A percentile compares a stretch with the other conserved stretches of the same genome.
phyloP scores from a whole-genome alignment of 2,888 invertebrate genomes.

The Eulithis prunata region DNA sequence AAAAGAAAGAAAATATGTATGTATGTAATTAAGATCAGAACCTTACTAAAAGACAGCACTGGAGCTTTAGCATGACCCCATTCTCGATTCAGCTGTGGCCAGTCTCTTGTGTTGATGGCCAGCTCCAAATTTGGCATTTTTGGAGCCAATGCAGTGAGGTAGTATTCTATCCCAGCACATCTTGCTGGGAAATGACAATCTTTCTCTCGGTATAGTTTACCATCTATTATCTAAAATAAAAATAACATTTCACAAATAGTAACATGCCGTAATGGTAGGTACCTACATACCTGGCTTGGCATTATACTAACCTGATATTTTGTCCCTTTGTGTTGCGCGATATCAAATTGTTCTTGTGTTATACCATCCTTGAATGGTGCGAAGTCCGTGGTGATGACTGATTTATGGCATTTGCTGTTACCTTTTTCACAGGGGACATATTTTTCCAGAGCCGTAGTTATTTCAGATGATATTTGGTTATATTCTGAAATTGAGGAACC shows the following conservation, averaged over 20 bases:
- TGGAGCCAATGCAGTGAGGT: slow-evolving; percentile 87
- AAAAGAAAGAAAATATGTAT: not conserved
- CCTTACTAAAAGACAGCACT: slow-evolving; percentile 98
- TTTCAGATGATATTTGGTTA: slow-evolving; percentile 74
- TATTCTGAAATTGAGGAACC: slow-evolving; percentile 59
- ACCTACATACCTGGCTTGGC: too few relatives aligned
- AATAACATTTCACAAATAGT: not conserved
- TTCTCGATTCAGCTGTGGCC: slow-evolving; percentile 91
- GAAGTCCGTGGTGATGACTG: slow-evolving; percentile 88
- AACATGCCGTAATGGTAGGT: too few relatives aligned
- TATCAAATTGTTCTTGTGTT: slow-evolving; percentile 85
- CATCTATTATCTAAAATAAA: slow-evolving; percentile 90
- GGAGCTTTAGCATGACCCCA: slow-evolving; percentile 87
- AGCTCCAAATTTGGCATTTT: slow-evolving; percentile 93
- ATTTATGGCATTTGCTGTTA: slow-evolving; percentile 86
- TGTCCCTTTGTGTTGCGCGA: slow-evolving; percentile 76
- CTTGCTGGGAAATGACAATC: slow-evolving; percentile 96
- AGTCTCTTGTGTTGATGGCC: slow-evolving; percentile 95
- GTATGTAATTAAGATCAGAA: slow-evolving; percentile 53
- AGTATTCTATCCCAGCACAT: slow-evolving; percentile 96
- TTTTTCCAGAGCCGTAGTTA: slow-evolving; percentile 76
- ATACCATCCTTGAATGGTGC: slow-evolving; percentile 89
- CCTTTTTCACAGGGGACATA: slow-evolving; percentile 83
- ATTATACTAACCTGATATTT: slow-evolving; percentile 68
- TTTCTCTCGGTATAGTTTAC: slow-evolving; percentile 91